Evolutionary conservation across 1,140 invertebrate genomes (phyloP).

Genomic region (Leguminivora glycinivorella): DNA sequence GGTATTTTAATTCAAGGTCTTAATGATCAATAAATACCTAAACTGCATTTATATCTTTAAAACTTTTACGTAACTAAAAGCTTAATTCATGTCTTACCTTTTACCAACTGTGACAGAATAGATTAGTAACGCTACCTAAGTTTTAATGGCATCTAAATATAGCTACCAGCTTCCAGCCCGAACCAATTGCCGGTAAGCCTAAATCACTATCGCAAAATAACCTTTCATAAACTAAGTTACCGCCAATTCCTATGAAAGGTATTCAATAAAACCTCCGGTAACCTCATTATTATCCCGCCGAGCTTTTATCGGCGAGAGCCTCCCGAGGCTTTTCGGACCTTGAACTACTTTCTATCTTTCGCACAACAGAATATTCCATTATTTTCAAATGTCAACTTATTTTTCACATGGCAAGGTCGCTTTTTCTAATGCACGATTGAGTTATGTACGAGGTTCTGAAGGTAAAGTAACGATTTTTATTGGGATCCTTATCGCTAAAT

Average conservation of each 20-base stretch:
- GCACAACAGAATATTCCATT: neutral
- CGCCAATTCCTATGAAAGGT: constrained; percentile 6
- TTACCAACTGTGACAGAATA: too few relatives aligned
- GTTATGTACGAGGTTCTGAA: neutral
- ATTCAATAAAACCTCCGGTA: constrained; percentile 16
- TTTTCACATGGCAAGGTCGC: neutral
- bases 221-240: constrained; percentile 7
- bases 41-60: neutral
- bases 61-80: too few relatives aligned
- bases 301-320: constrained; percentile 6
- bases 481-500: neutral
- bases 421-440: neutral
- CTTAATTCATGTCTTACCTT: too few relatives aligned
- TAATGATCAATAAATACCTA: too few relatives aligned
- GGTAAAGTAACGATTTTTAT: neutral
- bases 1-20: too few relatives aligned
- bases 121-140: too few relatives aligned
- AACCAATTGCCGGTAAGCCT: too few relatives aligned
- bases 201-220: neutral
- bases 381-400: neutral
- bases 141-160: too few relatives aligned
- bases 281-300: constrained; percentile 12
- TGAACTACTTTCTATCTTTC: neutral
- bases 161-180: too few relatives aligned
- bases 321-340: neutral